phyloP scores from a whole-genome alignment of 2,888 invertebrate species.

The Tanypteryx hageni region DNA sequence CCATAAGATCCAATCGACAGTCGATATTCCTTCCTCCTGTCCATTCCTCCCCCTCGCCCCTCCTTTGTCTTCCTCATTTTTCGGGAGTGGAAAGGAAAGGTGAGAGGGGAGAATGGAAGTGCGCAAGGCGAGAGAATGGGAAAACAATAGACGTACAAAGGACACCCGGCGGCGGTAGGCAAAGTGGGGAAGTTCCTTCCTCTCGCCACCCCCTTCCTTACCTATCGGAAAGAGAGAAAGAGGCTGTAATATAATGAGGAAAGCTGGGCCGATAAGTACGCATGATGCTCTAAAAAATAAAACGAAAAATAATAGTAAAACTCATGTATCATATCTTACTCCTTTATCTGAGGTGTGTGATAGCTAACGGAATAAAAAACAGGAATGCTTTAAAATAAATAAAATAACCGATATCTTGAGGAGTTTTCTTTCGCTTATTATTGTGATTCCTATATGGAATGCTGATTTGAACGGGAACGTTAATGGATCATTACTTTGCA shows the following conservation, averaged over 20 bases:
- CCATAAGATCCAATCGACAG: conserved; percentile 55
- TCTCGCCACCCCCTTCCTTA: neutral
- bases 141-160: conserved; percentile 33
- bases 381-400: no score
- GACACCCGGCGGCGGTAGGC: neutral
- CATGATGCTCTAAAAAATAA: neutral
- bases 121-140: conserved; percentile 51
- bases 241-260: neutral
- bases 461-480: no score
- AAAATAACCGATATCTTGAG: no score
- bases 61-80: conserved; percentile 54
- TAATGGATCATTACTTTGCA: no score
- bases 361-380: no score
- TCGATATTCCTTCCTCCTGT: conserved; percentile 26
- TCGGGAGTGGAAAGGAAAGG: neutral
- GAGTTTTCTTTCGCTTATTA: no score
- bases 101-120: neutral
- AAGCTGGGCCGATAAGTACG: neutral
- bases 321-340: neutral
- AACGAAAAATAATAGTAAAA: neutral
- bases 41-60: neutral
- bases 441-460: no score
- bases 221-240: neutral
- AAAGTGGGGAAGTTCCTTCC: neutral
- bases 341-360: no score